phyloP scores from a whole-genome alignment of 2,797 vertebrate genomes.

The Chelonia mydas region DNA sequence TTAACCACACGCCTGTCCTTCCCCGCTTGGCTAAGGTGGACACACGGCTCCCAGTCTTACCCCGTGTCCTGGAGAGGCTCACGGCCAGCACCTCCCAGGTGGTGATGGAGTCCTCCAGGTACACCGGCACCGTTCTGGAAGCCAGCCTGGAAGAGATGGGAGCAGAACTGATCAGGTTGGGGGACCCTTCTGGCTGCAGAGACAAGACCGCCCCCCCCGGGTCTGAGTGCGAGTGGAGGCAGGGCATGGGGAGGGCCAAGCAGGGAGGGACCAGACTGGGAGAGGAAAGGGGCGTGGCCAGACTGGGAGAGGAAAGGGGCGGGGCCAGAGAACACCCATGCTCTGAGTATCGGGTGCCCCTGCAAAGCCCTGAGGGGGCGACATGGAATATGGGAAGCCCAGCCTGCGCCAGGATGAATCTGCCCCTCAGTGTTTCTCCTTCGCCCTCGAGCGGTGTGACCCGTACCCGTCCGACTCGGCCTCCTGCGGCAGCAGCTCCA shows the following conservation, averaged over 20 bases:
- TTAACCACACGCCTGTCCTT: neutral
- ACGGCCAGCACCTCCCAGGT: constrained; percentile 84
- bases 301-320: no score
- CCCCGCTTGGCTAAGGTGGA: neutral
- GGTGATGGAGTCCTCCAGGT: constrained; percentile 83
- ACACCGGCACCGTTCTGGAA: neutral
- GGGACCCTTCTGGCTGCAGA: neutral
- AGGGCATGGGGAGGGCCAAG: neutral
- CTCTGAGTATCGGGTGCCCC: neutral
- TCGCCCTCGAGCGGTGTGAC: neutral
- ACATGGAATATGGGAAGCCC: neutral
- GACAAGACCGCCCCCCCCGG: neutral
- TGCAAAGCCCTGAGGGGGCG: no score
- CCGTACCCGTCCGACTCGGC: constrained; percentile 8
- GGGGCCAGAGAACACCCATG: neutral
- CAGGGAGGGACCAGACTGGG: no score
- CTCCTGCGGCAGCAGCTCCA: constrained; percentile 41
- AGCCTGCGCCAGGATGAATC: neutral
- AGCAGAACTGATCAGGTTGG: neutral
- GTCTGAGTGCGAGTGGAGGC: neutral
- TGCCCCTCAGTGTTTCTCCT: neutral
- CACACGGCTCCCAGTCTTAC: neutral
- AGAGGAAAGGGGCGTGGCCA: no score
- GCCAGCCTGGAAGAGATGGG: constrained; percentile 7
- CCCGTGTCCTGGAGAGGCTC: constrained; percentile 74